Evolutionary conservation across 2,797 vertebrate species (phyloP).

Genomic region (Manis pentadactyla): DNA sequence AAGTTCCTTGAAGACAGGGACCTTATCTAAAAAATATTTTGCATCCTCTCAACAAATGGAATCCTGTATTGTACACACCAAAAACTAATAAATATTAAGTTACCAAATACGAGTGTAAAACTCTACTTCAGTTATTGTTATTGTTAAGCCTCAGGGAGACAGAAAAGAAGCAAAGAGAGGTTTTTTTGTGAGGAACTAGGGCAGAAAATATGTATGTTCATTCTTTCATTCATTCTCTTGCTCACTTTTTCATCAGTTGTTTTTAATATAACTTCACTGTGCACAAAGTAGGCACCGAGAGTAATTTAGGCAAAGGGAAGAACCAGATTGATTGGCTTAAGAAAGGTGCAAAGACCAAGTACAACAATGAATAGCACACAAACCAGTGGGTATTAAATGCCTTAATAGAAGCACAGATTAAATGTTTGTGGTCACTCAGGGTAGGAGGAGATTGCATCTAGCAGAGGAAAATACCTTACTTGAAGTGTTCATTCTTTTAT

Average conservation of each 20-base stretch:
- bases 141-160: not conserved
- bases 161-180: not conserved
- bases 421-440: not conserved
- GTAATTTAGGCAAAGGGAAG: not conserved
- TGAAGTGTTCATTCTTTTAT: not conserved
- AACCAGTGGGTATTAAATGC: not conserved
- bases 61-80: not conserved
- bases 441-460: not conserved
- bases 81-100: not conserved
- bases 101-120: not conserved
- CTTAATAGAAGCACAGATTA: not conserved
- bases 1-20: not conserved
- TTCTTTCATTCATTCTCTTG: not conserved
- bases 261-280: not conserved
- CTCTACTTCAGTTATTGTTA: not conserved
- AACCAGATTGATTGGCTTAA: not conserved
- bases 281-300: not conserved
- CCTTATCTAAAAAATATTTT: slow-evolving; percentile 12
- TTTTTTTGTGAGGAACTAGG: not conserved
- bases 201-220: not conserved
- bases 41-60: not conserved
- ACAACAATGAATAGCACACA: not conserved
- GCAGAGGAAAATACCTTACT: not conserved
- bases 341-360: not conserved
- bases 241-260: not conserved